Conservation (phyloP, 2,888 invertebrate genomes). For the Abrostola triplasia region DNA sequence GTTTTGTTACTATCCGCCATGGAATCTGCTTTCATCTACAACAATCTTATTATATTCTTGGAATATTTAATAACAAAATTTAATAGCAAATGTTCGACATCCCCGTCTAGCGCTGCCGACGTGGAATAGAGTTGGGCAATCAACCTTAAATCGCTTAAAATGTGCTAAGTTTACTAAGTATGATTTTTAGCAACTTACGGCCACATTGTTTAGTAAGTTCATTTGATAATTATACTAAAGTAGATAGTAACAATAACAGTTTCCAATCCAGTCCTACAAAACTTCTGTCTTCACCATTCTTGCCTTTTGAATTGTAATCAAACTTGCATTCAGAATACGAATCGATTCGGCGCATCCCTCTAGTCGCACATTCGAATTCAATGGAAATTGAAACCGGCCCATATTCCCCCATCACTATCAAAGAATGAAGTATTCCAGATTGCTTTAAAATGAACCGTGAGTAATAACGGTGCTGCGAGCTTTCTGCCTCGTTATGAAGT, state of each 20-base stretch:
- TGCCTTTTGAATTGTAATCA: neutral
- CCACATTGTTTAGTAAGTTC: too few species aligned
- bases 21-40: neutral
- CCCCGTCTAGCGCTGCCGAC: neutral
- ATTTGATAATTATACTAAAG: too few species aligned
- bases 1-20: neutral
- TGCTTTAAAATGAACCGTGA: slow-evolving; percentile 67
- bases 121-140: neutral
- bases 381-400: slow-evolving; percentile 26
- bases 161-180: neutral
- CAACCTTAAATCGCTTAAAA: neutral
- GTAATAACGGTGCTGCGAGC: slow-evolving; percentile 62
- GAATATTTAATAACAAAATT: neutral
- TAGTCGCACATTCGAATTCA: slow-evolving; percentile 38
- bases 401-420: slow-evolving; percentile 36
- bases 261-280: too few species aligned
- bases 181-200: too few species aligned
- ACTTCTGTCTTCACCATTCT: too few species aligned
- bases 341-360: slow-evolving; percentile 26
- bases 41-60: slow-evolving; percentile 1
- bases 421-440: slow-evolving; percentile 67
- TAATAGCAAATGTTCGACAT: neutral
- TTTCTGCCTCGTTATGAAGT: slow-evolving; percentile 60
- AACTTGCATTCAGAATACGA: neutral
- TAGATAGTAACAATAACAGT: too few species aligned